Percentiles rank a stretch among this genome's conserved stretches.
These are phyloP conservation scores for Lissocephala sabroskyi DNA, from an alignment of 2,888 invertebrate species.

Conservation along the genomic window DNA sequence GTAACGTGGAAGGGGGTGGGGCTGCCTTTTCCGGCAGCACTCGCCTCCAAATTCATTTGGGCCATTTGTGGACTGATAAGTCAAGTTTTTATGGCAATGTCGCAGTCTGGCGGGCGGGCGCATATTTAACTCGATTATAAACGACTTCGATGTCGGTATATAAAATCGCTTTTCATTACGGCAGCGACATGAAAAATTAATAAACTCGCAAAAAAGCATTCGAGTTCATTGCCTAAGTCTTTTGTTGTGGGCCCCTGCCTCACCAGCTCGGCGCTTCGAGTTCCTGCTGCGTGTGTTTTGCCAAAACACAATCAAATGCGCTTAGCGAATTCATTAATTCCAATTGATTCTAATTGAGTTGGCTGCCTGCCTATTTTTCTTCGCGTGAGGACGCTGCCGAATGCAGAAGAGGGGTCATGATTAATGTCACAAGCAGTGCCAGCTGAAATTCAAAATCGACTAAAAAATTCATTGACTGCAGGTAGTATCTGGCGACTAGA, in stretches of 20 bases:
- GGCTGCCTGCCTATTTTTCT: too few relatives aligned
- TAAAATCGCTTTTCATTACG: slow-evolving; percentile 58
- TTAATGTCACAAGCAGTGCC: too few relatives aligned
- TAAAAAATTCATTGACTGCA: too few relatives aligned
- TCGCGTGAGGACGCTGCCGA: too few relatives aligned
- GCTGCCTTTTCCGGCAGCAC: slow-evolving; percentile 13
- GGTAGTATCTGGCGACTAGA: too few relatives aligned
- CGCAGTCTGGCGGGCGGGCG: slow-evolving; percentile 11
- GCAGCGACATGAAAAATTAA: slow-evolving; percentile 53
- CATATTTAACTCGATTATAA: slow-evolving; percentile 64
- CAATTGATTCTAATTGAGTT: slow-evolving; percentile 60
- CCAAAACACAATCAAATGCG: slow-evolving; percentile 51
- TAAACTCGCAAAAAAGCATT: slow-evolving; percentile 25
- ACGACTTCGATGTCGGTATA: slow-evolving; percentile 58
- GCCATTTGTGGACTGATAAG: slow-evolving; percentile 55
- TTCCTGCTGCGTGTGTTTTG: slow-evolving; percentile 42
- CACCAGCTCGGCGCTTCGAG: too few relatives aligned
- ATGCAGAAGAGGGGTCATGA: too few relatives aligned
- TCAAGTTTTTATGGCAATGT: slow-evolving; percentile 49
- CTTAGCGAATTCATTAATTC: slow-evolving; percentile 56
- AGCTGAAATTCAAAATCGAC: too few relatives aligned
- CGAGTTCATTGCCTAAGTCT: slow-evolving; percentile 14
- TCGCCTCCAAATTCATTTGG: slow-evolving; percentile 35
- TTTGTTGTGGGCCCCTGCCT: slow-evolving; percentile 11
- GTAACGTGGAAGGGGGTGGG: too few relatives aligned